These are phyloP conservation scores for Stegastes partitus DNA, from an alignment of 2,113 vertebrate species.

Conservation along the genomic window DNA sequence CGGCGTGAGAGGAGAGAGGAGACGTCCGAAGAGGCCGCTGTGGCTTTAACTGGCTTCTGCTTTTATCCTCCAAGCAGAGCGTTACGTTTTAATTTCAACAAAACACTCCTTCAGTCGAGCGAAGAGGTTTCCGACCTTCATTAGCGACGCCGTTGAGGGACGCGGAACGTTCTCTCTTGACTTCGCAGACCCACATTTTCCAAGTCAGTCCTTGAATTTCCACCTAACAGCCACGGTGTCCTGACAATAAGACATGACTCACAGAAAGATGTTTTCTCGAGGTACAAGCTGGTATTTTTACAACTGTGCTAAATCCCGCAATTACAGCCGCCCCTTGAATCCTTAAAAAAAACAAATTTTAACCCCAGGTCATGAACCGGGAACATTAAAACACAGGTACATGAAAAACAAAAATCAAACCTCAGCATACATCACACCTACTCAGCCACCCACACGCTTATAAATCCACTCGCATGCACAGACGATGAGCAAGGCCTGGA, in stretches of 20 bases:
- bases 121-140: conserved; percentile 9
- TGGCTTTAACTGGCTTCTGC: background rate
- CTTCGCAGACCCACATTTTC: background rate
- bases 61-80: conserved; percentile 5
- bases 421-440: conserved; percentile 1
- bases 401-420: conserved; percentile 13
- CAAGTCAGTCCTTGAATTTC: conserved; percentile 2
- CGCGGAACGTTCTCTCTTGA: conserved; percentile 10
- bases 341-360: background rate
- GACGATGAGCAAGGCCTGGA: conserved; percentile 26
- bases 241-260: too few relatives aligned
- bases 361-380: conserved; percentile 1
- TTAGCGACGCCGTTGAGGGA: background rate
- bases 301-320: background rate
- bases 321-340: background rate
- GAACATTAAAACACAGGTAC: conserved; percentile 17
- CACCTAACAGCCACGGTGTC: background rate
- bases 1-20: background rate
- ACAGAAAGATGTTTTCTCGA: background rate
- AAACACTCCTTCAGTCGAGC: background rate
- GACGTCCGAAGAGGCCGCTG: background rate
- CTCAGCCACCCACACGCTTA: conserved; percentile 19
- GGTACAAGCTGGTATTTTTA: conserved; percentile 9
- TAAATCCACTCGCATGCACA: background rate
- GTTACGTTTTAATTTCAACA: conserved; percentile 22